Evolutionary conservation across 2,113 vertebrate genomes (phyloP).

Genomic region (Notarius lentiginosus): DNA sequence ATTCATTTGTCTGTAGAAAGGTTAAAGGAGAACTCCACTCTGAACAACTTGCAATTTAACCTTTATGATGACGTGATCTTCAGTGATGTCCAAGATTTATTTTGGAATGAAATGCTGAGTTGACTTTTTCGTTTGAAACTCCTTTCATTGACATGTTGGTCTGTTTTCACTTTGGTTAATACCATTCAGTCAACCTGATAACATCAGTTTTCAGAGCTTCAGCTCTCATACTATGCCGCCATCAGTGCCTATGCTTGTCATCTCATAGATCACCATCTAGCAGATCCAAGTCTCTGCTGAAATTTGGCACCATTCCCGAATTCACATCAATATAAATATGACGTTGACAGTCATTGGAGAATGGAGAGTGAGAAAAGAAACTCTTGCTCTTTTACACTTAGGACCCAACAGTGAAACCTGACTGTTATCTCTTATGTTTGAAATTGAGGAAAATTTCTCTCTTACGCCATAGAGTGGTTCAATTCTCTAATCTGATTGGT

Average conservation of each 20-base stretch:
- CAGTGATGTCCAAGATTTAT: neutral
- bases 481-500: neutral
- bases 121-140: neutral
- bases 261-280: neutral
- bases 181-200: neutral
- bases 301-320: neutral
- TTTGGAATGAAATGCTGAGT: neutral
- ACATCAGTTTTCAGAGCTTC: neutral
- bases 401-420: neutral
- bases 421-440: neutral
- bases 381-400: neutral
- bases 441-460: neutral
- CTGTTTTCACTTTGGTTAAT: neutral
- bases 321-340: neutral
- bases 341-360: neutral
- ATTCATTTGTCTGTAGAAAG: neutral
- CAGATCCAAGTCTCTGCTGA: neutral
- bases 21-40: neutral
- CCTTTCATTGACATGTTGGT: neutral
- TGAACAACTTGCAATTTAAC: neutral
- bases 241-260: neutral
- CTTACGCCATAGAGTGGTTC: neutral
- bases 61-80: neutral
- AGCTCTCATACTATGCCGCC: neutral
- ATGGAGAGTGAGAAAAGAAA: neutral